Evolutionary conservation across 2,888 invertebrate genomes (phyloP), one percentile per base, ranked within the genome.

Genomic region (Eilema caniola): DNA sequence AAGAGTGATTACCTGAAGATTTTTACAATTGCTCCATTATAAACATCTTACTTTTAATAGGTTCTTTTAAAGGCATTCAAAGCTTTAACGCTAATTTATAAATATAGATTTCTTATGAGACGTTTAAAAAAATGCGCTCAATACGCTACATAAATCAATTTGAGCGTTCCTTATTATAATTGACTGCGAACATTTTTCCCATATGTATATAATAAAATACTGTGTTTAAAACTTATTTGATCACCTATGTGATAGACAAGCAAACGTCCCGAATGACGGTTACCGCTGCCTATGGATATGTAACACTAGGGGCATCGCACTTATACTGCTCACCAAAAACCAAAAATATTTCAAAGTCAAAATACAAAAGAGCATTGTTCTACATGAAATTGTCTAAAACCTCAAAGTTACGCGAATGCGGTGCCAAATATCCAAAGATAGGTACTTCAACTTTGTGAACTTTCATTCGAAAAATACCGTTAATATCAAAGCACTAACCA

Each of bases 381-480:
- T 70, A 66, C 62, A 73, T 69, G 62, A 75, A 80, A 62, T 64
- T 67, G 62, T 78, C 73, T 63, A 67, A 69, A 73, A 70, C 59
- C 73, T 72, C 72, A 47, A 81, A 74, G 61, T 31, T 70, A 65
- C 68, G 67, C 67, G 62, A 83, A 77, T 74, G 70, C 72, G 71
- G 73, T 77, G 77, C 81, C 77, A 81, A 79, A 83, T 72, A 73
- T 67, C 65, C 70, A 61, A 74, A 76, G 73, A 81, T 83, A 77
- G 69, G 62, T 75, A 76, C 81, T 76, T 69, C 71, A 83, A 83
- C 75, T 76, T 77, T 73, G 77, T 66, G 70, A 80, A 77, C 64
- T 75, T 83, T 71, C 70, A 75, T 82, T 81, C 72, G 68, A 81
- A 78, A 77, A 82, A 81, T 81, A 79, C 72, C 72, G 67, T 73